Evolutionary conservation across 2,113 vertebrate genomes (phyloP), one percentile per base, ranked within the genome.

Genomic region (Thymallus thymallus): DNA sequence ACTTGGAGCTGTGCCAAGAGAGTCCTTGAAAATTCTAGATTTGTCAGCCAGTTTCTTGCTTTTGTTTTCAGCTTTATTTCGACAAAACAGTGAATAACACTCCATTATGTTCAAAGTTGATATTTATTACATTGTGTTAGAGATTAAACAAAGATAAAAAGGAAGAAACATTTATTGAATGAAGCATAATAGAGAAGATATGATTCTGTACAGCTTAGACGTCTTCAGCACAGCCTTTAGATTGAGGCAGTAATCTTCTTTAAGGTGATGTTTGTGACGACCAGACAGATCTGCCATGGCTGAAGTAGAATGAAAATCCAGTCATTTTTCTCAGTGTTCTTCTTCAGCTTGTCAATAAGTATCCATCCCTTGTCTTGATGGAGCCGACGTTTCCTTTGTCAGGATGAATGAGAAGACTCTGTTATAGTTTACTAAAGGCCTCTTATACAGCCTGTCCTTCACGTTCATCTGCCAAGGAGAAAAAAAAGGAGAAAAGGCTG

Each of bases 401-500:
- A 32, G 24, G 41, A 22, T 24, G 72, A n/a, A 55, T 64, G 69
- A 74, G 2, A 10, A 22, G 56, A 46, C 69, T 35, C 2, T 41
- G 35, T 58, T 68, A 56, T 55, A 66, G 66, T 45, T 68, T 46
- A 45, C 24, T 69, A 26, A 69, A 69, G 13, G 18, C 60, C 58
- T 68, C 41, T 56, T 68, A 45, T 48, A 64, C 69, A 76, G 66
- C 22, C 1, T 51, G 10, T 20, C 18, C 3, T 26, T 56, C 16
- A 46, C 58, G 68, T 76, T 66, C 68, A 64, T 30, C 26, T 58
- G 10, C 68, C 5, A 51, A 45, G 10, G 13, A 80, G 14, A 72
- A 72, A 64, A 64, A 69, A 72, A 73, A 69, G 41, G 24, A 9
- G 14, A 51, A 51, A 51, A 6, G 56, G 35, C 32, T 76, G 78